Conservation (phyloP, 2,797 vertebrate species). For the Chelidonichthys spinosus region DNA sequence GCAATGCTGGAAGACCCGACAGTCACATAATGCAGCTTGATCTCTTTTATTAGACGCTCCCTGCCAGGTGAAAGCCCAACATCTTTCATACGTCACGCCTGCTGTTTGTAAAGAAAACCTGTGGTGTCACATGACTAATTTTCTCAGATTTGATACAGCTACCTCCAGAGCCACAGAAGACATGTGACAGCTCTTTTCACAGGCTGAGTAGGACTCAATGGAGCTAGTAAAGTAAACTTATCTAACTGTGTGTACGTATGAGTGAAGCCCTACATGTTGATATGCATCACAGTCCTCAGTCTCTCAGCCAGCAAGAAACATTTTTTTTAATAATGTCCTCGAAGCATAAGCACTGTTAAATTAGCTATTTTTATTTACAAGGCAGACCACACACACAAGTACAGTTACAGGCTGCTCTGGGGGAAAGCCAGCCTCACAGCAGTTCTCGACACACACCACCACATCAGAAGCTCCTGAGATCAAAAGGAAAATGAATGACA, state of each 20-base stretch:
- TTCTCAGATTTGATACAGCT: neutral
- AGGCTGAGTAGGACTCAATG: neutral
- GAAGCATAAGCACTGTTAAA: slow-evolving; percentile 55
- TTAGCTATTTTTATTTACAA: slow-evolving; percentile 78
- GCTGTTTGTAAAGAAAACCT: neutral
- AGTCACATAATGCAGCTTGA: neutral
- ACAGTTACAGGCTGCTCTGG: slow-evolving; percentile 68
- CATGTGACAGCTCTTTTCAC: neutral
- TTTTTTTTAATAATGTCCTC: slow-evolving; percentile 20
- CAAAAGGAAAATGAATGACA: slow-evolving; percentile 67
- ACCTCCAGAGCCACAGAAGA: neutral
- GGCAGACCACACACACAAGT: slow-evolving; percentile 72
- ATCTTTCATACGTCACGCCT: neutral
- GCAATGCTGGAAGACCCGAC: neutral
- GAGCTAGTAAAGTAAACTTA: neutral
- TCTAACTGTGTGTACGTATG: neutral
- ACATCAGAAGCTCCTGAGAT: slow-evolving; percentile 78
- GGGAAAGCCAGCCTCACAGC: slow-evolving; percentile 51
- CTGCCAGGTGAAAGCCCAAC: neutral
- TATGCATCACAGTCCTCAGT: neutral
- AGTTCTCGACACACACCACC: slow-evolving; percentile 68
- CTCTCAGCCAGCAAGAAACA: slow-evolving; percentile 1
- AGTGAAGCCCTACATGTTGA: neutral
- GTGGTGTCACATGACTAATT: neutral
- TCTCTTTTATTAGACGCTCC: neutral